These are phyloP conservation scores for Athalia circularis DNA, from an alignment of 2,888 invertebrate species.

Conservation along the genomic window DNA sequence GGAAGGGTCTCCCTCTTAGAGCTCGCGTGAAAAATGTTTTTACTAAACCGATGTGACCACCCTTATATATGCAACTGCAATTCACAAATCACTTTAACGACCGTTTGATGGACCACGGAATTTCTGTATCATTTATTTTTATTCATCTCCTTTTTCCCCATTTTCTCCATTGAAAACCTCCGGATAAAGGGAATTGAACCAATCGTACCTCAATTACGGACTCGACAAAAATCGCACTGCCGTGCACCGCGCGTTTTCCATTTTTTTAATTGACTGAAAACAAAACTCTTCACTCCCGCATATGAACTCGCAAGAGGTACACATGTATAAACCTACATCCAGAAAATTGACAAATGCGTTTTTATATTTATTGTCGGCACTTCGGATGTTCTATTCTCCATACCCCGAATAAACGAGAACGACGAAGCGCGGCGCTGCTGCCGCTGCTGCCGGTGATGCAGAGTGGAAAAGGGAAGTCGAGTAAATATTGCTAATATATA, in stretches of 20 bases:
- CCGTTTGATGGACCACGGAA: conserved; percentile 65
- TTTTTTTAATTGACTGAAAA: conserved; percentile 17
- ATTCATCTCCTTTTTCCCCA: no score
- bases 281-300: neutral
- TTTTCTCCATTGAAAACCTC: neutral
- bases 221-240: conserved; percentile 2
- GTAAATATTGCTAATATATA: conserved; percentile 27
- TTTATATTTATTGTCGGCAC: conserved; percentile 23
- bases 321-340: neutral
- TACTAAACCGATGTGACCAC: conserved; percentile 47
- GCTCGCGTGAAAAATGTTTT: conserved; percentile 39
- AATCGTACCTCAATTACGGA: conserved; percentile 15
- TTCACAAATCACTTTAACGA: conserved; percentile 72
- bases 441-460: neutral
- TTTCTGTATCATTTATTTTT: neutral
- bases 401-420: neutral
- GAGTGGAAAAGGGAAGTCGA: neutral
- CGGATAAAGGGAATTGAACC: neutral
- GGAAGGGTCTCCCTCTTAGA: conserved; percentile 21
- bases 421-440: neutral
- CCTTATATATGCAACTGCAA: conserved; percentile 59
- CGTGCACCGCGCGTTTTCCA: neutral
- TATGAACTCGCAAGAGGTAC: neutral
- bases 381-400: conserved; percentile 7
- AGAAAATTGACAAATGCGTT: conserved; percentile 29